Conservation (phyloP, 2,113 vertebrate genomes). For the Lontra canadensis region DNA sequence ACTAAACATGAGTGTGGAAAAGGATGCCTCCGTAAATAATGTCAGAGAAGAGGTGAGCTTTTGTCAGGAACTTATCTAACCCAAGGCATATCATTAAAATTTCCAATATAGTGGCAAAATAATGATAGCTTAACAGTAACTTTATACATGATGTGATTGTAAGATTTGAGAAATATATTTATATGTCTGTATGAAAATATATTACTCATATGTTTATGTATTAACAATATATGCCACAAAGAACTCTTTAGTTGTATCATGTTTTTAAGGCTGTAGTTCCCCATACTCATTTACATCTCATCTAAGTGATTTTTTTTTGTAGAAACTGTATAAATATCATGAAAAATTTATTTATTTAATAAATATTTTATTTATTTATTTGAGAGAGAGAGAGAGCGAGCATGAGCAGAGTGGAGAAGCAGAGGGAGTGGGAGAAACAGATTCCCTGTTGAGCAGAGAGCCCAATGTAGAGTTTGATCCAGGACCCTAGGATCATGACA, state of each 20-base stretch:
- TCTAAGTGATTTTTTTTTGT: background rate
- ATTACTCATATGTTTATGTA: background rate
- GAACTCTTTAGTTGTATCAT: background rate
- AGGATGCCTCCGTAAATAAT: background rate
- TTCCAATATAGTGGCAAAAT: background rate
- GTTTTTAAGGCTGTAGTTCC: background rate
- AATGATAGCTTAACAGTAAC: background rate
- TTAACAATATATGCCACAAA: background rate
- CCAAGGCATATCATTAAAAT: background rate
- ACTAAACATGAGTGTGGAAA: background rate
- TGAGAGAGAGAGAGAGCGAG: too few relatives aligned
- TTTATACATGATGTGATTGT: background rate
- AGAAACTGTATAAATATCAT: background rate
- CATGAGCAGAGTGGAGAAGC: too few relatives aligned
- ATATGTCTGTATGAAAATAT: background rate
- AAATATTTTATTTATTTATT: too few relatives aligned
- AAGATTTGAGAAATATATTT: background rate
- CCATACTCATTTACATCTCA: background rate
- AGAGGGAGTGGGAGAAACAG: too few relatives aligned
- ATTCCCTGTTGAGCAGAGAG: background rate
- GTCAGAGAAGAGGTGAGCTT: background rate
- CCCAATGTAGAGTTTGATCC: background rate
- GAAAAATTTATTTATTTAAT: background rate
- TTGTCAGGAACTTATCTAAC: background rate
- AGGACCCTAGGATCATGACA: background rate